Base-by-base conservation (phyloP, 1,140 invertebrate genomes). In the Dendrolimus kikuchii region DNA sequence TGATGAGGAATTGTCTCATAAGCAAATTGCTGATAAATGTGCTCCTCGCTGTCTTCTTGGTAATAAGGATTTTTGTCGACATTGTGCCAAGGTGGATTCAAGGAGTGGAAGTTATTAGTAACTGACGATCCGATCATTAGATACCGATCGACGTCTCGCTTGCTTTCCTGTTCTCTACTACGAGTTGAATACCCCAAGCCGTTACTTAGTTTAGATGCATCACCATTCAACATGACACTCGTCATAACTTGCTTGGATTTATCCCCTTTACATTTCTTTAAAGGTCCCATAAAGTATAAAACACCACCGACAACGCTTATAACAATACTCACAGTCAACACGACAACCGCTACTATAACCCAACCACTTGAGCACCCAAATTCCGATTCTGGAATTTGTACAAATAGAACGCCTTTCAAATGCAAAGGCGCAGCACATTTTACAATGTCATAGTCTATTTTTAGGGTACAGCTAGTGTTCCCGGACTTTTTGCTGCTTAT, bases 331-430 rank as follows among this genome's bases (percentile, higher is more conserved):
- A 89, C 84, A 59, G 89, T 88, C 60, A 89, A 72, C 57, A 88
- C 85, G 57, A 90, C 89, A 46, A 89, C 85, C 41, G 88, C 77
- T 36, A 89, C 86, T 53, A 89, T 86, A 48, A 90, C 82, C 90
- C 90, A 91, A 6, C 89, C 88, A 50, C 85, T 87, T 51, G 90
- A 90, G 75, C 90, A 92, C 43, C 89, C 87, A 57, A 91, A 89
- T 65, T 90, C 88, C 9, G 89, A 89, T 71, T 91, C 90, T 4
- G 89, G 88, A 47, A 89, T 87, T 64, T 89, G 86, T 41, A 84
- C 71, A 56, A 92, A 74, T 38, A 88, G 67, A 5, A 79, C 69
- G 42, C 81, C 82, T 38, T 79, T 77, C 40, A 91, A 68, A 62
- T 87, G 83, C 60, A 87, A 81, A 4, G 91, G 90, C 10, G 81